These are phyloP conservation scores for Parus major DNA, from an alignment of 2,113 vertebrate species.

Conservation along the genomic window DNA sequence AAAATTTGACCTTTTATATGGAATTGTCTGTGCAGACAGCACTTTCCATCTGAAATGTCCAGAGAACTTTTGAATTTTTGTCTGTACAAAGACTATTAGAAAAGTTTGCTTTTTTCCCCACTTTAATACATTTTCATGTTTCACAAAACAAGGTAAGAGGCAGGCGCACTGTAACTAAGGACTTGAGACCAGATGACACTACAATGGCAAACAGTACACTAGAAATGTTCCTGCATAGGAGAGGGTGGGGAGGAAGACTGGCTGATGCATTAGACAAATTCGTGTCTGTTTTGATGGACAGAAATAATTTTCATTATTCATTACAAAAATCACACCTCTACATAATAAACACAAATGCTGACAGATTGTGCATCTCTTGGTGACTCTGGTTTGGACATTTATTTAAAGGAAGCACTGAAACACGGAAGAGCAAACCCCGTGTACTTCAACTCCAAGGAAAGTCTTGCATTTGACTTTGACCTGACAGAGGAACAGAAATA, in stretches of 20 bases:
- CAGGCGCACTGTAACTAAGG: background rate
- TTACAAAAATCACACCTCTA: background rate
- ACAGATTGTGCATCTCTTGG: background rate
- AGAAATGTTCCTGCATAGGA: background rate
- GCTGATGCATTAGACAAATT: background rate
- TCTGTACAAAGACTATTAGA: background rate
- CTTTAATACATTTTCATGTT: background rate
- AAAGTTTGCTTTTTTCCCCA: background rate
- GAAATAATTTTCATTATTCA: background rate
- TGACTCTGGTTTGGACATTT: background rate
- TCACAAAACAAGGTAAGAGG: background rate
- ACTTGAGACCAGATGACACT: background rate
- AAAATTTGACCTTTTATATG: background rate
- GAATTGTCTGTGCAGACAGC: background rate
- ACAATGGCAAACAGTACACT: background rate
- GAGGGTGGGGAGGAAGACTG: background rate
- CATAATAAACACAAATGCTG: background rate
- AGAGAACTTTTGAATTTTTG: background rate
- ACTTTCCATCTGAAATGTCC: background rate
- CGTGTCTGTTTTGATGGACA: background rate
- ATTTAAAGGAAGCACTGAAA: constrained; percentile 39
- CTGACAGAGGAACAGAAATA: background rate
- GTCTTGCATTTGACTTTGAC: background rate
- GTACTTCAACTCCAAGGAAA: background rate
- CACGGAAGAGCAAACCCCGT: background rate